Evolutionary conservation across 2,113 vertebrate genomes (phyloP), one percentile per base, ranked within the genome.

Genomic region (Sinocyclocheilus maitianheensis): DNA sequence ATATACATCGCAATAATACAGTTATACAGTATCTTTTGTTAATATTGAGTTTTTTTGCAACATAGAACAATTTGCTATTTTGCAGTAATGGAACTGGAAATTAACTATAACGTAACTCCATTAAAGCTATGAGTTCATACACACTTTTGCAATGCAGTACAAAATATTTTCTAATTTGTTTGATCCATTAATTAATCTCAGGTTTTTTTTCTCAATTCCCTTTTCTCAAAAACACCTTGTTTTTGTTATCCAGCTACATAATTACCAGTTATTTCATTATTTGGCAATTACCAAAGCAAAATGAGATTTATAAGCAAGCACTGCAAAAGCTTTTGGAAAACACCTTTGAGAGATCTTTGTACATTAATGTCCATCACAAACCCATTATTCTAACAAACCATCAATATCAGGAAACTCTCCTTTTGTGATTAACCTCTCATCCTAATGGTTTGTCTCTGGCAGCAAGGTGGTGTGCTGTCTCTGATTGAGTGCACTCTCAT

Each of bases 381-480:
- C 1, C 76, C 8, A 55, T 6, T 22, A 58, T 37, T 78, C 26
- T 78, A 58, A 62, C 74, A 24, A 82, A 60, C 22, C 43, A 62
- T 84, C n/a, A 24, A 51, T 4, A 51, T 26, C 9, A 30, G 10
- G 18, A 51, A 60, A 51, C 16, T 34, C 8, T 67, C 16, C 11
- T 20, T 22, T 46, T 84, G 51, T 46, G 18, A 76, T n/a, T 75
- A 55, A 22, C 40, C 58, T 18, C 34, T 30, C 11, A 22, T 55
- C 26, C 30, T 79, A 63, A 34, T 81, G 20, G 43, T 87, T 40
- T 94, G 89, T 58, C 90, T 74, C 88, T 92, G 92, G 43, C 92
- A 99, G 98, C 97, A 98, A 94, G 98, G 98, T 83, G 98, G 98
- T 24, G 98, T 99, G 86, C 93, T 99, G 77, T 99, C 98, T 51